A percentile compares a stretch with the other conserved stretches of the same genome.
Evolutionary conservation across 1,140 invertebrate species (phyloP).

Genomic region (Mamestra configurata): DNA sequence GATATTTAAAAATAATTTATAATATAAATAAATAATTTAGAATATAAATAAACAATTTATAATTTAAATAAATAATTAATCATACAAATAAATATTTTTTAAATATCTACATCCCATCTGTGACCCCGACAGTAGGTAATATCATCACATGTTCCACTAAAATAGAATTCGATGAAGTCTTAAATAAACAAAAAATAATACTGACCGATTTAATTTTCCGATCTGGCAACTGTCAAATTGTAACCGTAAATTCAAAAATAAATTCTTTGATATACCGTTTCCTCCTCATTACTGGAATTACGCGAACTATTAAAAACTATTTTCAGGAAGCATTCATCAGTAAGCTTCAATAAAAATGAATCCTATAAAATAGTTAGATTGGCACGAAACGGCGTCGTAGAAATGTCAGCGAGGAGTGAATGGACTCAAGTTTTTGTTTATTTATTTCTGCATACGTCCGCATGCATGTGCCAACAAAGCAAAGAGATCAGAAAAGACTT

Average conservation of each 20-base stretch:
- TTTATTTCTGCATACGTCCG: constrained; percentile 81
- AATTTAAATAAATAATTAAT: too few species aligned
- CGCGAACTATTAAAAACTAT: constrained; percentile 42
- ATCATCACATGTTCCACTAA: not conserved
- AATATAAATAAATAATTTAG: too few species aligned
- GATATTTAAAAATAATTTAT: too few species aligned
- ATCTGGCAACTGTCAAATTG: constrained; percentile 35
- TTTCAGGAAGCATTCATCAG: constrained; percentile 52
- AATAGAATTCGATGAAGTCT: not conserved
- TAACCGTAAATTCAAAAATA: constrained; percentile 28
- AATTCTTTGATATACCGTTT: constrained; percentile 35
- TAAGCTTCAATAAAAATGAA: constrained; percentile 59
- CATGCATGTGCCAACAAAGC: constrained; percentile 79
- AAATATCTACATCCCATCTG: not conserved
- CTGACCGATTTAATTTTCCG: constrained; percentile 7
- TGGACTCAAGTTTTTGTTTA: constrained; percentile 81
- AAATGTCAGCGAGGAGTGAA: constrained; percentile 84
- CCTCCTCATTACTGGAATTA: constrained; percentile 41
- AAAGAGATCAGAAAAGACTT: constrained; percentile 66
- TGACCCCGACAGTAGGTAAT: not conserved
- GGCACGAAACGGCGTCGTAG: constrained; percentile 74
- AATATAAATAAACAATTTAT: too few species aligned
- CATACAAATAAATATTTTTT: too few species aligned
- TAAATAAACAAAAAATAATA: not conserved
- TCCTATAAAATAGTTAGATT: constrained; percentile 72